A percentile compares a stretch with the other conserved stretches of the same genome.
Conservation (phyloP, 1,140 invertebrate genomes). For the Drosophila auraria region DNA sequence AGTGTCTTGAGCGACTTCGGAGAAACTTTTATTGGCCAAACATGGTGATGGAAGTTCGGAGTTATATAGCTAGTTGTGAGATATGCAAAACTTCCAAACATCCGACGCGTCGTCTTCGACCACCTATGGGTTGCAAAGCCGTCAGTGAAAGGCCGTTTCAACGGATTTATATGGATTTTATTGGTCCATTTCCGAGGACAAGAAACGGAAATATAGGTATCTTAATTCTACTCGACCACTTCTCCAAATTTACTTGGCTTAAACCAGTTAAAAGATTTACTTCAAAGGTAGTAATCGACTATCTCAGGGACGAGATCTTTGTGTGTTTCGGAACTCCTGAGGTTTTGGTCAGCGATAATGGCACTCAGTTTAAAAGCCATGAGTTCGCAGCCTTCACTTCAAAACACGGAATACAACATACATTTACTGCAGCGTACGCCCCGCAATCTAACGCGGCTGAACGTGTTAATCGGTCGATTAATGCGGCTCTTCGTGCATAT, state of each 20-base stretch:
- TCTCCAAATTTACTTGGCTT: constrained; percentile 9
- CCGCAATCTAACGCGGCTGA: too few relatives aligned
- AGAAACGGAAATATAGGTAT: neutral
- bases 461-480: too few relatives aligned
- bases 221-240: neutral
- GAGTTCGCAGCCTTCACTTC: constrained; percentile 8
- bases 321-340: neutral
- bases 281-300: neutral
- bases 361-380: constrained; percentile 6
- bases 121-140: constrained; percentile 1
- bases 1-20: neutral
- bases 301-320: too few relatives aligned
- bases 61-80: too few relatives aligned
- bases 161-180: constrained; percentile 16
- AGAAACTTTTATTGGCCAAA: too few relatives aligned
- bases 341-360: neutral
- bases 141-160: constrained; percentile 2
- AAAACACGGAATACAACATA: constrained; percentile 10
- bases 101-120: constrained; percentile 4
- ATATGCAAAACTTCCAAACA: constrained; percentile 18
- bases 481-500: too few relatives aligned
- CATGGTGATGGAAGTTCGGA: too few relatives aligned
- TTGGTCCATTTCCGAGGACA: constrained; percentile 10
- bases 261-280: constrained; percentile 16
- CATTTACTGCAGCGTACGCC: too few relatives aligned